A percentile compares a stretch with the other conserved stretches of the same genome.
Conservation (phyloP, 2,113 vertebrate species). For the Cygnus atratus region DNA sequence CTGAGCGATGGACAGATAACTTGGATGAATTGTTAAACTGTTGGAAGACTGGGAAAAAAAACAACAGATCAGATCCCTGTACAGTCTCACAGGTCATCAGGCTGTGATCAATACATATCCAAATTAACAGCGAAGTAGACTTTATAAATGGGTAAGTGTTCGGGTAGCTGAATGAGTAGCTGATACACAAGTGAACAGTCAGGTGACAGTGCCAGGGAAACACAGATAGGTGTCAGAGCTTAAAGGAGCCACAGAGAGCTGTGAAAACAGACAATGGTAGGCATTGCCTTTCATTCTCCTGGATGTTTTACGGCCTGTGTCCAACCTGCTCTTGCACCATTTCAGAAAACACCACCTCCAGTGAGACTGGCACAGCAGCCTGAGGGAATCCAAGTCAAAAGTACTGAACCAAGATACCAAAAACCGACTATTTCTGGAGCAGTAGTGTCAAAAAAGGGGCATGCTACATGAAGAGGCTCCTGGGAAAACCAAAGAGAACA, state of each 20-base stretch:
- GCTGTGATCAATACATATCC: fast-evolving
- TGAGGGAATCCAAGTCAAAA: fast-evolving
- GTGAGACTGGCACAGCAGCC: neutral
- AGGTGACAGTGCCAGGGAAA: neutral
- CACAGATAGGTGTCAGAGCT: fast-evolving
- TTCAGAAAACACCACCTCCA: neutral
- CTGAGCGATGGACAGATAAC: slow-evolving; percentile 46
- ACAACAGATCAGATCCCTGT: slow-evolving; percentile 9
- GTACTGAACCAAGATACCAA: too few species aligned
- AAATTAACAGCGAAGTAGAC: neutral
- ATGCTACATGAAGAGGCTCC: fast-evolving
- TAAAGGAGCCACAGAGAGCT: neutral
- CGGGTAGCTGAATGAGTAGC: fast-evolving
- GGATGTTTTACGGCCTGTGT: neutral
- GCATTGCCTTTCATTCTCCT: fast-evolving
- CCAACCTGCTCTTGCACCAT: neutral
- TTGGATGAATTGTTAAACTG: slow-evolving; percentile 50
- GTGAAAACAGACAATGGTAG: fast-evolving
- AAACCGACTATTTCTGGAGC: fast-evolving
- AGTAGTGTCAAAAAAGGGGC: fast-evolving
- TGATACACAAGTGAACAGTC: fast-evolving
- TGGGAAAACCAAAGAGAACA: neutral
- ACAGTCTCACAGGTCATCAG: neutral
- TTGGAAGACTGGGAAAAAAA: slow-evolving; percentile 39
- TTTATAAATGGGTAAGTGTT: fast-evolving